Conservation (phyloP, 2,113 vertebrate genomes). For the Cyanoderma ruficeps region DNA sequence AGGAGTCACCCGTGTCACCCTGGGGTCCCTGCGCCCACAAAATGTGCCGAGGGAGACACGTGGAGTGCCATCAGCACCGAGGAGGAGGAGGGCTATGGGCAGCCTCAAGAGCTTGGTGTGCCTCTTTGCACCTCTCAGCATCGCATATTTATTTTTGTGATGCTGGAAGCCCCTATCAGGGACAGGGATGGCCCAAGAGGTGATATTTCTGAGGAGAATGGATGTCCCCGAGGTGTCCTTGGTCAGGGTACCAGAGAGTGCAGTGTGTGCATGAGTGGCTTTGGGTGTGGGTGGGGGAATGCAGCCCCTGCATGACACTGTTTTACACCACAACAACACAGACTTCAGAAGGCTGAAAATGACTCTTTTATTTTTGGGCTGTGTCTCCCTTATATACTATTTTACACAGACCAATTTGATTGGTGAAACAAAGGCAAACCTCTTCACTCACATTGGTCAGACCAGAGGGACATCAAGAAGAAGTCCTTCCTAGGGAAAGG, state of each 20-base stretch:
- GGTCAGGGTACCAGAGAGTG: background rate
- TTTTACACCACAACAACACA: too few species aligned
- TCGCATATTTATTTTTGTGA: background rate
- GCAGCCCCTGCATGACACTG: background rate
- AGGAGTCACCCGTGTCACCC: background rate
- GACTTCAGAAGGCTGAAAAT: too few species aligned
- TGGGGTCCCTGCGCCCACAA: background rate
- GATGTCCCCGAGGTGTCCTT: background rate
- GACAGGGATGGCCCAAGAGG: background rate
- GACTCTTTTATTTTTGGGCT: too few species aligned
- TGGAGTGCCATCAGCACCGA: background rate
- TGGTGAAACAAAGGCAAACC: too few species aligned
- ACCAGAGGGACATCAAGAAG: too few species aligned
- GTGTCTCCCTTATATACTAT: too few species aligned
- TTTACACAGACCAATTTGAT: too few species aligned
- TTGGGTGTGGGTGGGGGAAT: too few species aligned
- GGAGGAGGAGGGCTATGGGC: background rate
- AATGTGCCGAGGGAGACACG: accelerated
- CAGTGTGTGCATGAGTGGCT: too few species aligned
- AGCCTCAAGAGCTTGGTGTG: background rate
- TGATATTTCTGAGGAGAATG: background rate
- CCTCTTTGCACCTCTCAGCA: background rate
- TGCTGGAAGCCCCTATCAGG: background rate
- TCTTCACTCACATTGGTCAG: too few species aligned
- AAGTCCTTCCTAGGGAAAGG: too few species aligned